Base-by-base conservation (phyloP, 1,140 invertebrate species). In the Drosophila micromelanica region DNA sequence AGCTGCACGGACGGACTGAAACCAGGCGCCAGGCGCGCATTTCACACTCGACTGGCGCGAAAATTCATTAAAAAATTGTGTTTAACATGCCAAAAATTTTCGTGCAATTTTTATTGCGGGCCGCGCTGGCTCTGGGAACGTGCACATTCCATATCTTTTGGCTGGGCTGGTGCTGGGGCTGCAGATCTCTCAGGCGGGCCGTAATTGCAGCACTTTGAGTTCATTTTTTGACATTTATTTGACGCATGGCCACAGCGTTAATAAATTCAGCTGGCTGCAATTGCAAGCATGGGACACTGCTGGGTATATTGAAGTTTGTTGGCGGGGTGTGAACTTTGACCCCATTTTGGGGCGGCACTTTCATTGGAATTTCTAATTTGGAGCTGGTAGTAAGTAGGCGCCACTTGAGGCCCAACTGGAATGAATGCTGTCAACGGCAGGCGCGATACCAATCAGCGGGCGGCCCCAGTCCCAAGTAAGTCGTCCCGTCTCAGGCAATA, bases 51-150 rank as follows among this genome's bases (percentile, higher is more conserved):
- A 89, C 38, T 89, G 85, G 85, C 76, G 84, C 74, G 79, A 89
- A 90, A 89, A 90, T 89, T 89, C 84, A 89, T 89, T 89, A 87
- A 87, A 82, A 87, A 82, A 86, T 87, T 87, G 82, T 87, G 82
- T 86, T 86, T 86, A 81, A 87, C 82, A 81, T 81, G 78, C 67
- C 77, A 78, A 80, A 82, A 85, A 68, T 78, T 71, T 85, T 72
- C 65, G 48, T 67, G 62, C 62, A 70, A 76, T 70, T 84, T 76
- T 80, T 80, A 81, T 76, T 78, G 78, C 77, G 62, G 65, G 27
- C 61, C 56, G 42, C 38, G 43, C 4, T 7, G 49, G 30, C 13
- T 1, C 27, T 32, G 27, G 49, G 15, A 64, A 74, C 27, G 30
- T 62, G 73, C 79, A 65, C 63, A 62, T 80, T 49, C 52, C 15